Percentiles rank a stretch among this genome's conserved stretches.
Evolutionary conservation across 2,888 invertebrate species (phyloP).

Genomic region (Microplitis deprimator): DNA sequence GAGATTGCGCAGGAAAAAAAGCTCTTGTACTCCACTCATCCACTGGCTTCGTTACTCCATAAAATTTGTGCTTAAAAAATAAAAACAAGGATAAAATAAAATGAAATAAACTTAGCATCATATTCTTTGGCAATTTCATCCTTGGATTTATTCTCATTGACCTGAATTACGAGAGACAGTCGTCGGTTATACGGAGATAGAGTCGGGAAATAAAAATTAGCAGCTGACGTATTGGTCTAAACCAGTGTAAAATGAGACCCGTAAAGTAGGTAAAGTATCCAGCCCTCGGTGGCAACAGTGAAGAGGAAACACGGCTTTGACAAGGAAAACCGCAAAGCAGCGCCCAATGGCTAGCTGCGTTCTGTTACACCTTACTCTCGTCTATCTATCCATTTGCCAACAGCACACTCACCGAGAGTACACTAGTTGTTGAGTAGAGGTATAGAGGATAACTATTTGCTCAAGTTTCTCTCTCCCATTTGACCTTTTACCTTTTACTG

Average conservation of each 20-base stretch:
- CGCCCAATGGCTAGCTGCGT: conserved; percentile 30
- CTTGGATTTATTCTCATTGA: not conserved
- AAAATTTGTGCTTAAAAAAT: conserved; percentile 12
- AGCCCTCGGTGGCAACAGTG: conserved; percentile 25
- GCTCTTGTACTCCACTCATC: conserved; percentile 14
- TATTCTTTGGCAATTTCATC: not conserved
- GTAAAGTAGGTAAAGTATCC: not conserved
- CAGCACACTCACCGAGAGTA: not conserved
- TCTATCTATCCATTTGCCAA: conserved; percentile 7
- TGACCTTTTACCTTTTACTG: not conserved
- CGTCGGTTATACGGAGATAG: too few species aligned
- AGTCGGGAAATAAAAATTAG: too few species aligned
- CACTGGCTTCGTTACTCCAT: conserved; percentile 9
- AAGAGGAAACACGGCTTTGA: conserved; percentile 58
- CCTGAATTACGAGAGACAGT: not conserved
- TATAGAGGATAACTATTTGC: not conserved
- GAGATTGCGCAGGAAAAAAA: conserved; percentile 4
- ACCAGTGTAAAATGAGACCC: too few species aligned
- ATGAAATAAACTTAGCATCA: not conserved
- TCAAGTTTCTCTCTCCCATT: not conserved
- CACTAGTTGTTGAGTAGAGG: not conserved
- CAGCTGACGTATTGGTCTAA: too few species aligned
- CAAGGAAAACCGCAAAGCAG: conserved; percentile 60
- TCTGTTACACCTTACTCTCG: conserved; percentile 20
- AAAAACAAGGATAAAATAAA: not conserved